These are phyloP conservation scores for Anhinga rufa DNA, from an alignment of 2,113 vertebrate species.

Conservation along the genomic window DNA sequence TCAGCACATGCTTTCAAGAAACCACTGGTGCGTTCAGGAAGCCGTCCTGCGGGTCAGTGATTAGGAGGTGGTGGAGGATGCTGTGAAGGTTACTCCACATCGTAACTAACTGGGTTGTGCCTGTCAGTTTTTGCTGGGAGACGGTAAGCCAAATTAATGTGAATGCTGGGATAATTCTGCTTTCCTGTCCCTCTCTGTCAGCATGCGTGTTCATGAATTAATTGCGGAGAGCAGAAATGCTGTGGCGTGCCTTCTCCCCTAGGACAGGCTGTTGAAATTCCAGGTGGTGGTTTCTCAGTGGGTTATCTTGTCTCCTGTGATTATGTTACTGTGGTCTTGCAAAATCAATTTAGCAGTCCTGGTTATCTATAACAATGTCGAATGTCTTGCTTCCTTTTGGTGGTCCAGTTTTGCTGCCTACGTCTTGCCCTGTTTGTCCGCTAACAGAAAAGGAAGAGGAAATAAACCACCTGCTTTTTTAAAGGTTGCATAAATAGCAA, in stretches of 20 bases:
- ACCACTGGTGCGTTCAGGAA: fast-evolving
- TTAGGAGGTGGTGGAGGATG: background rate
- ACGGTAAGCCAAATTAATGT: background rate
- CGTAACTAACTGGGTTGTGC: background rate
- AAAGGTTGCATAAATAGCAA: background rate
- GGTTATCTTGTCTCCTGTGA: background rate
- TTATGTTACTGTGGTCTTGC: background rate
- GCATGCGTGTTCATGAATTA: background rate
- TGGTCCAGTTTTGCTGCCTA: background rate
- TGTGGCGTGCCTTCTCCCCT: background rate
- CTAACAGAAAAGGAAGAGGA: background rate
- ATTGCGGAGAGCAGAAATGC: background rate
- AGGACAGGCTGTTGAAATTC: background rate
- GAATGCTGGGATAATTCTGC: background rate
- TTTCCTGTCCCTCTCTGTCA: background rate
- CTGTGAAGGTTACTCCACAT: background rate
- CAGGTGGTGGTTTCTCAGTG: background rate
- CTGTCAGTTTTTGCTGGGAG: background rate
- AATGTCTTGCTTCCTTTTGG: background rate
- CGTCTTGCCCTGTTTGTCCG: background rate
- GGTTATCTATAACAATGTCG: background rate
- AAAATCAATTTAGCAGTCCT: background rate
- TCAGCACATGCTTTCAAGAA: background rate
- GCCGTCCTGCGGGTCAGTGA: background rate
- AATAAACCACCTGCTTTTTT: background rate